These are phyloP conservation scores for Aradus depressus DNA, from an alignment of 2,888 invertebrate genomes.

Conservation along the genomic window DNA sequence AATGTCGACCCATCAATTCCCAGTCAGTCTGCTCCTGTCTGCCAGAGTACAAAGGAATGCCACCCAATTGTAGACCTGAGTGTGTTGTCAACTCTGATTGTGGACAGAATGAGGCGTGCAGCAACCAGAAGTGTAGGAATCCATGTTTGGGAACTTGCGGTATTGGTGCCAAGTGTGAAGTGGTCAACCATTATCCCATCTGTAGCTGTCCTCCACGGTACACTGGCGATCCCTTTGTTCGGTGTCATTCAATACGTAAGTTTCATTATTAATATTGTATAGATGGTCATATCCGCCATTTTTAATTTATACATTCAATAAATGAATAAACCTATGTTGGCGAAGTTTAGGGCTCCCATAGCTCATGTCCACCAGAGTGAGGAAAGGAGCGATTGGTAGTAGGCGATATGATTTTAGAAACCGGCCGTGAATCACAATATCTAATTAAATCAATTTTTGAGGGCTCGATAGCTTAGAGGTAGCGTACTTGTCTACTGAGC, in stretches of 20 bases:
- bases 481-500: too few species aligned
- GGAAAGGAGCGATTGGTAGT: too few species aligned
- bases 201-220: slow-evolving; percentile 66
- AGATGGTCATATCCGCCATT: background rate
- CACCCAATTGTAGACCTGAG: slow-evolving; percentile 72
- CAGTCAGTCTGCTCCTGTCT: slow-evolving; percentile 63
- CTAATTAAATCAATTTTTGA: too few species aligned
- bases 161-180: slow-evolving; percentile 63
- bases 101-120: slow-evolving; percentile 61
- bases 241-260: slow-evolving; percentile 48
- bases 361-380: too few species aligned
- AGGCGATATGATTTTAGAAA: too few species aligned
- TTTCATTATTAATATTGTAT: background rate
- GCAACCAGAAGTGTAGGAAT: slow-evolving; percentile 67
- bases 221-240: slow-evolving; percentile 72
- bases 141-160: slow-evolving; percentile 76
- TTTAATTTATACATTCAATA: background rate
- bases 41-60: slow-evolving; percentile 61
- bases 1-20: slow-evolving; percentile 51
- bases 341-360: too few species aligned
- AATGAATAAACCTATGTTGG: too few species aligned
- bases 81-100: slow-evolving; percentile 74
- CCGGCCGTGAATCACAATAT: too few species aligned
- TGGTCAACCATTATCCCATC: slow-evolving; percentile 67
- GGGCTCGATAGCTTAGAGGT: too few species aligned